Evolutionary conservation across 2,888 invertebrate genomes (phyloP), one percentile per base, ranked within the genome.

Genomic region (Cerceris ruficornis): DNA sequence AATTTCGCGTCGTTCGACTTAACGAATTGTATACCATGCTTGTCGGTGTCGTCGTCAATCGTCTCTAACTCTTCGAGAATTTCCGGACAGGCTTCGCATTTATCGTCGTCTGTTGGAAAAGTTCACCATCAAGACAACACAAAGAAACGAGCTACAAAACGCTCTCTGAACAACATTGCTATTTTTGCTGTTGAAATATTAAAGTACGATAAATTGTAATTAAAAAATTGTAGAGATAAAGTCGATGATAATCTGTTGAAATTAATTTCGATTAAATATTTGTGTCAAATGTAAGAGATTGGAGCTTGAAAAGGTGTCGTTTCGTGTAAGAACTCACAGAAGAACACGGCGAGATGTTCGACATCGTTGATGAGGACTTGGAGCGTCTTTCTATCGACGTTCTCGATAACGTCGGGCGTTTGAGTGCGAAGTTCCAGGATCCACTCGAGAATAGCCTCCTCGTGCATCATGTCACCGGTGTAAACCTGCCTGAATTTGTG

Each of bases 11-110:
- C 98, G 91, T 97, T 97, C 4, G 98, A 97, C 91, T 98, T 98
- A 50, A 98, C 98, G 92, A 98, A 98, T 92, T 98, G 97, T 88
- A 98, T 98, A 65, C 97, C 98, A 88, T 97, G 96, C 90, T 97
- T 96, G 89, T 98, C 98, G 7, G 98, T 97, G 88, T 98, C 98
- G 90, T 98, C 98, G 90, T 98, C 98, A 87, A 98, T 98, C 17
- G 97, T 97, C 93, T 98, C 98, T 85, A 98, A 93, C 89, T 98
- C 98, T 89, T 97, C 96, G 61, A 98, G 93, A 86, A 98, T 96
- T 83, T 96, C 95, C 50, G 96, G 95, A 90, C 98, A 98, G n/a
- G 95, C 94, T 78, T 96, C 95, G 92, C 98, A 97, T 89, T 96
- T 95, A 89, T 98, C 97, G 90, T 96, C 96, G 92, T 97, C 96